phyloP scores from a whole-genome alignment of 1,140 invertebrate genomes.

The Bilobella aurantiaca region DNA sequence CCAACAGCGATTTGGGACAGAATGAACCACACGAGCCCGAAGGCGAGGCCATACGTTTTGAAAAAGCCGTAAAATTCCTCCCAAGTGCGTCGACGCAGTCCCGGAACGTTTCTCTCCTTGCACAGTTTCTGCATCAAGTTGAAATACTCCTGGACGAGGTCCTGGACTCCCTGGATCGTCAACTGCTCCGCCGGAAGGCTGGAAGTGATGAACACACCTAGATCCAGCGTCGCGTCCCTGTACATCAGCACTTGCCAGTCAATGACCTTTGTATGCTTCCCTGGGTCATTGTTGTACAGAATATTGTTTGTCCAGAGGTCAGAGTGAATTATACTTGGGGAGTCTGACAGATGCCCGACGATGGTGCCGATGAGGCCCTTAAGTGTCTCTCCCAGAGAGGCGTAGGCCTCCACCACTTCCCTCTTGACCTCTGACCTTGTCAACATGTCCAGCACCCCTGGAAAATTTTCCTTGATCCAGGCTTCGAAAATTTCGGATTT shows the following conservation, averaged over 20 bases:
- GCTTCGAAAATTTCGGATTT: not conserved
- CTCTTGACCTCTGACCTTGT: not conserved
- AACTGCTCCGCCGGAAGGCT: constrained; percentile 1
- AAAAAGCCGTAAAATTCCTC: constrained; percentile 14
- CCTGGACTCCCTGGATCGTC: not conserved
- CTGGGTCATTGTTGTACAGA: not conserved
- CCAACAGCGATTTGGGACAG: not conserved
- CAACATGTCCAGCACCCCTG: not conserved
- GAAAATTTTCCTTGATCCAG: not conserved
- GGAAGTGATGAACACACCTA: constrained; percentile 10
- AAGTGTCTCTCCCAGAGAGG: not conserved
- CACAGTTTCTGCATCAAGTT: constrained; percentile 1
- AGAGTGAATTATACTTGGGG: constrained; percentile 14
- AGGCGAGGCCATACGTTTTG: constrained; percentile 9
- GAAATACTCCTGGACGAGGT: not conserved
- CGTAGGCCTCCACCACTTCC: not conserved
- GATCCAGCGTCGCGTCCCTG: constrained; percentile 14
- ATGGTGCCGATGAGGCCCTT: constrained; percentile 1
- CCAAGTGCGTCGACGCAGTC: not conserved
- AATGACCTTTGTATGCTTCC: constrained; percentile 14
- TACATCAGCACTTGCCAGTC: constrained; percentile 26
- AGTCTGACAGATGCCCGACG: not conserved
- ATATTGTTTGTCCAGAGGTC: constrained; percentile 27
- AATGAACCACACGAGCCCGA: not conserved
- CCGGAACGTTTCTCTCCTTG: not conserved